These are phyloP conservation scores for Argyresthia albistria DNA, from an alignment of 2,888 invertebrate species.

Conservation along the genomic window DNA sequence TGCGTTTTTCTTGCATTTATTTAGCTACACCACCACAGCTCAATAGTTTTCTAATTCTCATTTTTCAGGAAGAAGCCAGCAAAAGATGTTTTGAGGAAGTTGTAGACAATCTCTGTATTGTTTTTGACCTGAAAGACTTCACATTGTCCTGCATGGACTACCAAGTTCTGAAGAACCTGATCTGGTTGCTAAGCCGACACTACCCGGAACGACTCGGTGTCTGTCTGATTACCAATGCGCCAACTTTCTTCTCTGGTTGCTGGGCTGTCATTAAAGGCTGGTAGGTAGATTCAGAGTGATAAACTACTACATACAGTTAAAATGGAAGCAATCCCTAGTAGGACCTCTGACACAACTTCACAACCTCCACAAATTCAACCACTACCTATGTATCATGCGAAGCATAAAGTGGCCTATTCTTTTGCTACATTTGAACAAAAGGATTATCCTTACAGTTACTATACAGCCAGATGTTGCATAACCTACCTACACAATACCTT, in stretches of 20 bases:
- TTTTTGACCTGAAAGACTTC: conserved; percentile 83
- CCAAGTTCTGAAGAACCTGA: conserved; percentile 83
- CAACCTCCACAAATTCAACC: too few relatives aligned
- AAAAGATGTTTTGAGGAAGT: conserved; percentile 85
- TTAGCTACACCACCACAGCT: not conserved
- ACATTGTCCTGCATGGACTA: conserved; percentile 86
- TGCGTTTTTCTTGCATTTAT: not conserved
- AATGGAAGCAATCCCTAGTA: too few relatives aligned
- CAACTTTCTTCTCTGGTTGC: conserved; percentile 81
- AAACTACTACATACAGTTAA: too few relatives aligned
- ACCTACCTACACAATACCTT: too few relatives aligned
- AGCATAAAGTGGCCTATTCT: too few relatives aligned
- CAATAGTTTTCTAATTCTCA: not conserved
- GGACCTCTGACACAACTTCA: too few relatives aligned
- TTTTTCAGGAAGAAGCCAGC: conserved; percentile 79
- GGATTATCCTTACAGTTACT: too few relatives aligned
- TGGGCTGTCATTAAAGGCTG: conserved; percentile 85
- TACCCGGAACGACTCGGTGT: conserved; percentile 85
- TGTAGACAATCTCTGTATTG: conserved; percentile 83
- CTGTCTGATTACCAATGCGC: conserved; percentile 82
- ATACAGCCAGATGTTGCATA: too few relatives aligned
- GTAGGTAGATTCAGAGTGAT: conserved; percentile 39
- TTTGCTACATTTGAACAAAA: too few relatives aligned
- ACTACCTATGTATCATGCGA: too few relatives aligned
- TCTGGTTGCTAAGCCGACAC: conserved; percentile 83